These are phyloP conservation scores for Heliconius hermathena DNA, from an alignment of 1,140 invertebrate species.

Conservation along the genomic window DNA sequence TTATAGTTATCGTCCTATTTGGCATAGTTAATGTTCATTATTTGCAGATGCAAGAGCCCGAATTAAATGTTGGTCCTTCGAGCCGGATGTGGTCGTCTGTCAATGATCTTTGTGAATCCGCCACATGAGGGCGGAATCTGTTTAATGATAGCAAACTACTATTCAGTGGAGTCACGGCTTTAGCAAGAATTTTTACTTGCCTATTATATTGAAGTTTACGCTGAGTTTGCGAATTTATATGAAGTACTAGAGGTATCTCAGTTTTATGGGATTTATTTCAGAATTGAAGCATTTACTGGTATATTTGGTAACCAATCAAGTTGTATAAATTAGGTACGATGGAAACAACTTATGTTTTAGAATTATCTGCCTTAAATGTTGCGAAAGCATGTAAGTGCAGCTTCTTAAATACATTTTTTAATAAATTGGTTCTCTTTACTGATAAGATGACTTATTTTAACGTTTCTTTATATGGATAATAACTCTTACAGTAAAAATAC, in stretches of 20 bases:
- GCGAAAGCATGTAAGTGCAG: too few relatives aligned
- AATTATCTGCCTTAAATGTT: too few relatives aligned
- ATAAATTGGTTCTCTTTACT: too few relatives aligned
- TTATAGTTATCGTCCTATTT: conserved; percentile 26
- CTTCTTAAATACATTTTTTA: too few relatives aligned
- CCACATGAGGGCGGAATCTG: conserved; percentile 21
- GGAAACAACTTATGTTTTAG: too few relatives aligned
- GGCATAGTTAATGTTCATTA: conserved; percentile 33
- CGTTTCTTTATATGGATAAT: too few relatives aligned
- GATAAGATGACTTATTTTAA: too few relatives aligned
- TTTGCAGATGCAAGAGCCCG: conserved; percentile 24
- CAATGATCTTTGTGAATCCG: conserved; percentile 13
- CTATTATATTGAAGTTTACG: neutral
- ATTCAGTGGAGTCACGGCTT: conserved; percentile 10
- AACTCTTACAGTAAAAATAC: too few relatives aligned
- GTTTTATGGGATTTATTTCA: too few relatives aligned
- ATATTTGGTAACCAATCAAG: neutral
- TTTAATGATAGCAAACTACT: conserved; percentile 19
- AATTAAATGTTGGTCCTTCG: conserved; percentile 19
- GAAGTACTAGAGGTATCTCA: neutral
- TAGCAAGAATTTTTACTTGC: neutral
- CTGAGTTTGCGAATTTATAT: neutral
- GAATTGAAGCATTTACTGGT: neutral
- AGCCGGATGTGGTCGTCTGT: conserved; percentile 24
- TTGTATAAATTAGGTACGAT: neutral